Evolutionary conservation across 1,140 invertebrate species (phyloP).

Genomic region (Lepidotrigona ventralis): DNA sequence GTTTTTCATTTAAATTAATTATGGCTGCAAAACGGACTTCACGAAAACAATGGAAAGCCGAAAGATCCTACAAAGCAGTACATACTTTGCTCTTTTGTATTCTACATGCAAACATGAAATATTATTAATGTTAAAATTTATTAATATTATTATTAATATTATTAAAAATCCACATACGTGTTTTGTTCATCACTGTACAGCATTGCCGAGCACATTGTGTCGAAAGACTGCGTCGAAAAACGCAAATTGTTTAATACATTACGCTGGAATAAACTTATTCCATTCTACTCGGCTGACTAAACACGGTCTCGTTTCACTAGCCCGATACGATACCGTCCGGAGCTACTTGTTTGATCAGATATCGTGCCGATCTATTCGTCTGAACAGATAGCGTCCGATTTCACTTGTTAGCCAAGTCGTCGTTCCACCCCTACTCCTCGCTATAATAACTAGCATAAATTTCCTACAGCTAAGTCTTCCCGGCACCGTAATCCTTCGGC

Average conservation of each 20-base stretch:
- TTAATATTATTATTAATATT: too few species aligned
- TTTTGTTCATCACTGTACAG: background rate
- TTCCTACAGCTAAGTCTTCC: background rate
- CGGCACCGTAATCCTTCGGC: background rate
- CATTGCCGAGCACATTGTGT: background rate
- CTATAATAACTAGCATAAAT: slow-evolving; percentile 5
- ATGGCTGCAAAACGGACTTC: too few species aligned
- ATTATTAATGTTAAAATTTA: too few species aligned
- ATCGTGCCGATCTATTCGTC: slow-evolving; percentile 1
- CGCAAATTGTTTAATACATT: slow-evolving; percentile 16
- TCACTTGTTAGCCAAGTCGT: slow-evolving; percentile 3
- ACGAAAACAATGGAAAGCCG: too few species aligned
- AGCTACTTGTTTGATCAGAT: slow-evolving; percentile 20
- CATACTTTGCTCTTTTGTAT: too few species aligned
- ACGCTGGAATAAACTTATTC: background rate
- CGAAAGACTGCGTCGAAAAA: slow-evolving; percentile 1
- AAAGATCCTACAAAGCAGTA: too few species aligned
- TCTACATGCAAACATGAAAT: too few species aligned
- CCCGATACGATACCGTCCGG: background rate
- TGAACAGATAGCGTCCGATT: background rate
- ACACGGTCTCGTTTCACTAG: background rate
- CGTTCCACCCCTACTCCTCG: background rate
- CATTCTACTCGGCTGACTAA: background rate
- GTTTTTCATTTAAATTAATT: too few species aligned
- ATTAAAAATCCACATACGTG: too few species aligned